Conservation (phyloP, 2,888 invertebrate genomes). For the Melanophora roralis region DNA sequence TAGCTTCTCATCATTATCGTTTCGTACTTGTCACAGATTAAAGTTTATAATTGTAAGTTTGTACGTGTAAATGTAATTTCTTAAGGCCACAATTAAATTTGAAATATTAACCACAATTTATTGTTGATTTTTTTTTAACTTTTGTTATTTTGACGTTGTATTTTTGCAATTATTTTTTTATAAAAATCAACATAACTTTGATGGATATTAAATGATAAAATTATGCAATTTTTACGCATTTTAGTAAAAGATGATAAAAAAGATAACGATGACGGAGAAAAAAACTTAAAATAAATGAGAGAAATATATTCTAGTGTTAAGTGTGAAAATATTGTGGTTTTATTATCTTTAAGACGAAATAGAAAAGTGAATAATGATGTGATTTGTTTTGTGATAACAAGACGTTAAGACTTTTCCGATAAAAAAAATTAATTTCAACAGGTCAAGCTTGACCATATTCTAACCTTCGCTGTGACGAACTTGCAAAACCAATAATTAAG, state of each 20-base stretch:
- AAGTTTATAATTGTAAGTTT: not conserved
- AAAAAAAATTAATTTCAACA: too few relatives aligned
- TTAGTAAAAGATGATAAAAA: not conserved
- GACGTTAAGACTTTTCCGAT: not conserved
- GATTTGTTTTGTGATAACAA: not conserved
- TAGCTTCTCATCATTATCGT: slow-evolving; percentile 16
- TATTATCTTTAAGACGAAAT: not conserved
- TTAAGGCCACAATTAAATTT: slow-evolving; percentile 41
- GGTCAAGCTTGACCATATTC: too few relatives aligned
- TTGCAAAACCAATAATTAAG: too few relatives aligned
- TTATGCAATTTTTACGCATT: slow-evolving; percentile 38
- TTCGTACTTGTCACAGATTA: slow-evolving; percentile 7
- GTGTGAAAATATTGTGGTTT: slow-evolving; percentile 24
- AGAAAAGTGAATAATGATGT: not conserved
- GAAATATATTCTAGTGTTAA: not conserved
- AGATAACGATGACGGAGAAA: not conserved
- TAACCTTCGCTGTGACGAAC: too few relatives aligned
- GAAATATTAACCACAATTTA: slow-evolving; percentile 28
- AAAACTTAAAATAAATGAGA: slow-evolving; percentile 6
- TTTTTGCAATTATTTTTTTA: slow-evolving; percentile 29
- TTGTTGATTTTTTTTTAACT: not conserved
- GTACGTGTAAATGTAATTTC: slow-evolving; percentile 7
- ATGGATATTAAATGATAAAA: slow-evolving; percentile 44
- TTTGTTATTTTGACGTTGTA: slow-evolving; percentile 24
- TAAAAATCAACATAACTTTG: slow-evolving; percentile 31